phyloP scores from a whole-genome alignment of 2,113 vertebrate species.

The Prochilodus magdalenae region DNA sequence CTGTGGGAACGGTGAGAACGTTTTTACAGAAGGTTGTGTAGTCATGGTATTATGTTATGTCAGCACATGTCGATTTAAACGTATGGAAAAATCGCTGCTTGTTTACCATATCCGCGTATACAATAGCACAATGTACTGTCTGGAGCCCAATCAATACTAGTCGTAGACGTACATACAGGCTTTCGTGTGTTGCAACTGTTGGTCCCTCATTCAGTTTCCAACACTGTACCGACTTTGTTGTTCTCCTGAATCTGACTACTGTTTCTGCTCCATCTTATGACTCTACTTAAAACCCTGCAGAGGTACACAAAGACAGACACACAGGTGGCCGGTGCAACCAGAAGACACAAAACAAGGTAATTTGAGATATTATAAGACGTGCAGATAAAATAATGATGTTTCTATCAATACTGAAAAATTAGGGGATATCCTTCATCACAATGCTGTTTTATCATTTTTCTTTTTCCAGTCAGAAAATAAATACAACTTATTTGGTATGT shows the following conservation, averaged over 20 bases:
- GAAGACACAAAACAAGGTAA: no score
- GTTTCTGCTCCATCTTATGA: background rate
- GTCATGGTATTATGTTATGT: no score
- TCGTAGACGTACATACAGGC: background rate
- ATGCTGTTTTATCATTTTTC: no score
- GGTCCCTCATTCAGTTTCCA: background rate
- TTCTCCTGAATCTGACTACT: conserved; percentile 41
- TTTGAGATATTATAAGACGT: background rate
- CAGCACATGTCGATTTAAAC: no score
- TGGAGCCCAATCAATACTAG: conserved; percentile 26
- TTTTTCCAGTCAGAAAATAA: no score
- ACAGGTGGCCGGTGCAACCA: background rate
- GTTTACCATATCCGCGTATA: no score
- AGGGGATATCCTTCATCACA: no score
- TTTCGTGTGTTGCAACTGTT: background rate
- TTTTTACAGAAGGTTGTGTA: no score
- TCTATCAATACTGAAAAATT: background rate
- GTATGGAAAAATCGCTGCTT: no score
- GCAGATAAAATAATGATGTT: background rate
- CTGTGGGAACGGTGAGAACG: no score
- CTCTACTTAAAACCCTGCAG: background rate
- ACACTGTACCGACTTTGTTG: conserved; percentile 5
- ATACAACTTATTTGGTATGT: no score
- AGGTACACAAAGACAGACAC: conserved; percentile 1
- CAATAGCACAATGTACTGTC: background rate